phyloP scores from a whole-genome alignment of 2,797 vertebrate species.

The Catostomus latipinnis region DNA sequence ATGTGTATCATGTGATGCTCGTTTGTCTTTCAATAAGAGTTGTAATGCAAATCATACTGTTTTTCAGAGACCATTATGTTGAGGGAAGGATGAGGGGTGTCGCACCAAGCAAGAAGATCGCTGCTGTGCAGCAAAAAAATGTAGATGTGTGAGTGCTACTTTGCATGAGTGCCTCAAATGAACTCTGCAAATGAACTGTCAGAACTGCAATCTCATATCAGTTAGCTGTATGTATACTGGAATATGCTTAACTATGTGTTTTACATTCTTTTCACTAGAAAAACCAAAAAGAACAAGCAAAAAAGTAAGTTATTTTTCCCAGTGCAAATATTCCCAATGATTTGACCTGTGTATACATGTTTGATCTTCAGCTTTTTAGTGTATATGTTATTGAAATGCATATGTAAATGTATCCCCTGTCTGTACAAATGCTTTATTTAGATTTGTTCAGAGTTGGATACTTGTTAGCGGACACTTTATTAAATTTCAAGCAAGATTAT shows the following conservation, averaged over 20 bases:
- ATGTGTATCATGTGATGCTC: not conserved
- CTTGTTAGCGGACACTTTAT: not conserved
- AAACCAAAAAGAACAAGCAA: slow-evolving; percentile 99
- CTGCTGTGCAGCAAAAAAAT: slow-evolving; percentile 94
- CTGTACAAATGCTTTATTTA: not conserved
- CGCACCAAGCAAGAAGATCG: slow-evolving; percentile 96
- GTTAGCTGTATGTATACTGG: not conserved
- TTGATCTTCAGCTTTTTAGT: not conserved
- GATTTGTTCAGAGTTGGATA: not conserved
- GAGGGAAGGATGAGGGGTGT: slow-evolving; percentile 99
- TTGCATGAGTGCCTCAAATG: not conserved
- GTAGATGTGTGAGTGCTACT: slow-evolving; percentile 89
- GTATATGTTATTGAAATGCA: not conserved
- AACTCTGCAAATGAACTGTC: not conserved
- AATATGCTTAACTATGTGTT: not conserved
- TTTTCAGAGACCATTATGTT: slow-evolving; percentile 95
- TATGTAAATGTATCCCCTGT: not conserved
- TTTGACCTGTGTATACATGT: not conserved
- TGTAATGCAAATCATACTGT: not conserved
- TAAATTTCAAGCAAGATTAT: not conserved
- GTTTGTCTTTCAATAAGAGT: not conserved
- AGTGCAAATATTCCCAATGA: not conserved
- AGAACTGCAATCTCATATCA: not conserved
- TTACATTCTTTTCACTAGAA: slow-evolving; percentile 75
- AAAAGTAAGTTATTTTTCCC: slow-evolving; percentile 83